Evolutionary conservation across 2,113 vertebrate genomes (phyloP).

Genomic region (Sphyrna mokarran): DNA sequence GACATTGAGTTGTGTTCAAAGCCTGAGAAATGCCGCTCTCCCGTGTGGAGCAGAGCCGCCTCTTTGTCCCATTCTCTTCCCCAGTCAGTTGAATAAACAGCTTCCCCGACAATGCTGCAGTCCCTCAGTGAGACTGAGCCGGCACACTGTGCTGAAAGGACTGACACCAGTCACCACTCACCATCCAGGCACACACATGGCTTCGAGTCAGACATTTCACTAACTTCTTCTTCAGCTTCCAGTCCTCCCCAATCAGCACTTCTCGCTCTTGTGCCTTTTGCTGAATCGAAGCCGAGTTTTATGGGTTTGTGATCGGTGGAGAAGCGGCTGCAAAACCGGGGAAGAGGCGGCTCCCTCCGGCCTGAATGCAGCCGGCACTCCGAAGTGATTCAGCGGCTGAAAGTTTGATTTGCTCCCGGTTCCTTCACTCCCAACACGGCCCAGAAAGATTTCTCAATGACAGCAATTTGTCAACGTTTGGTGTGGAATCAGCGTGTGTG

Average conservation of each 20-base stretch:
- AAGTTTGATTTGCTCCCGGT: background rate
- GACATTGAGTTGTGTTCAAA: background rate
- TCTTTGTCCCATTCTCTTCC: background rate
- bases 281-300: background rate
- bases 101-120: background rate
- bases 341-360: background rate
- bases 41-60: background rate
- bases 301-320: background rate
- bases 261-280: background rate
- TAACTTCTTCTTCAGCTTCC: background rate
- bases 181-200: background rate
- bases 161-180: background rate
- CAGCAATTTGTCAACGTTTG: too few relatives aligned
- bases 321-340: background rate
- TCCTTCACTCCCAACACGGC: too few relatives aligned
- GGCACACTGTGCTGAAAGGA: too few relatives aligned
- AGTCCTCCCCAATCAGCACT: background rate
- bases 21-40: background rate
- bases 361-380: background rate
- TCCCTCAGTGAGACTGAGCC: too few relatives aligned
- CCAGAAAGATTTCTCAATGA: too few relatives aligned
- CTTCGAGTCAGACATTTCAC: conserved; percentile 7
- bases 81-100: background rate
- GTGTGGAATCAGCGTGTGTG: too few relatives aligned
- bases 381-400: background rate